Percentiles rank a stretch among this genome's conserved stretches.
Evolutionary conservation across 2,888 invertebrate species (phyloP).

Genomic region (Blomia tropicalis): DNA sequence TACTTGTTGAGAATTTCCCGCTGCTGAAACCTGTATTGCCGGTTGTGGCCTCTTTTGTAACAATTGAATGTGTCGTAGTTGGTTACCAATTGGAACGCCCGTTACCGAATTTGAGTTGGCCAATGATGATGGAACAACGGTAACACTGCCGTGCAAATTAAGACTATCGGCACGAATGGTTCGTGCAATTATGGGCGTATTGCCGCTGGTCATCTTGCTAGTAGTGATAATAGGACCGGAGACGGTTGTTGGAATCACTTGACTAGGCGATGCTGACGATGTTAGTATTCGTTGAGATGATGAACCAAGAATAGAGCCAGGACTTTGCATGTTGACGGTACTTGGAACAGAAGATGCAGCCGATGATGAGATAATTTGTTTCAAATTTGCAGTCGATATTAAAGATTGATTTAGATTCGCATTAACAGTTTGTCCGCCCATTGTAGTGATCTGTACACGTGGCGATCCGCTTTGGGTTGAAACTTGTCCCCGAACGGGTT

Average conservation of each 20-base stretch:
- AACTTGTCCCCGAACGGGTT: conserved; percentile 16
- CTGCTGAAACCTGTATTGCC: neutral
- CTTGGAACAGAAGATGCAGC: neutral
- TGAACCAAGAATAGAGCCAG: neutral
- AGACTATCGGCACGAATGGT: neutral
- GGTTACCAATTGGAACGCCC: conserved; percentile 3
- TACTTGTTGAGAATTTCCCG: neutral
- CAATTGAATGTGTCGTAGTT: conserved; percentile 18
- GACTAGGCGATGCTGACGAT: conserved; percentile 13
- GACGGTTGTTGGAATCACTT: conserved; percentile 1
- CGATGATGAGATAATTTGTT: neutral
- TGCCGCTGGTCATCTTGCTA: neutral
- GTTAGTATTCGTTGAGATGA: neutral
- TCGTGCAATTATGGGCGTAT: neutral
- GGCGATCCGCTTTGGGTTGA: neutral
- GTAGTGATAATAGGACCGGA: neutral
- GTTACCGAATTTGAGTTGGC: conserved; percentile 13
- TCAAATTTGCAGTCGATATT: conserved; percentile 9
- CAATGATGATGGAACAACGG: conserved; percentile 4
- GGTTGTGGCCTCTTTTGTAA: conserved; percentile 20
- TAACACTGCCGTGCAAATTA: neutral
- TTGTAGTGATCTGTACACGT: conserved; percentile 4
- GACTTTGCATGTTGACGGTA: neutral
- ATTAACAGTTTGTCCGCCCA: neutral
- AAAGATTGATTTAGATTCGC: neutral